Conservation (phyloP, 2,888 invertebrate genomes). For the Acanthosepion lycidas region DNA sequence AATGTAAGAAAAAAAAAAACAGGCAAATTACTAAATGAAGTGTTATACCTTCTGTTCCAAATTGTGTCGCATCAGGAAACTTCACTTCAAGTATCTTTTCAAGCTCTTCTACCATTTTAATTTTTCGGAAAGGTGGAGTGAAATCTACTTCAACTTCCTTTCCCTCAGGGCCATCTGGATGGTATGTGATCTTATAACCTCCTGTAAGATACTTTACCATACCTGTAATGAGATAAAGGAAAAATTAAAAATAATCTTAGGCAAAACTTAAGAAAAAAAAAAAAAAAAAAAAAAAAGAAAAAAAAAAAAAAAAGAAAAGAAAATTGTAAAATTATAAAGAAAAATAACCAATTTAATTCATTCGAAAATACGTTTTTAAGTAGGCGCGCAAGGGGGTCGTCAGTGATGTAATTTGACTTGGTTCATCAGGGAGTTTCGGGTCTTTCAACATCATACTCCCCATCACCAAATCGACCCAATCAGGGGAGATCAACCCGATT, state of each 20-base stretch:
- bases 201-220: conserved; percentile 96
- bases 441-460: no score
- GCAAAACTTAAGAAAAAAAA: neutral
- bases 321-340: no score
- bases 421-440: no score
- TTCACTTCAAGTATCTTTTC: conserved; percentile 82
- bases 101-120: conserved; percentile 92
- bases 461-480: no score
- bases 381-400: no score
- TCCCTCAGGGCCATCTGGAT: conserved; percentile 86
- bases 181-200: conserved; percentile 90
- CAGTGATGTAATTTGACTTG: no score
- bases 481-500: no score
- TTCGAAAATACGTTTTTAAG: no score
- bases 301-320: neutral
- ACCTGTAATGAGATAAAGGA: conserved; percentile 75
- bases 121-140: conserved; percentile 94
- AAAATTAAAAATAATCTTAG: neutral
- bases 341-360: no score
- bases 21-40: neutral
- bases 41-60: conserved; percentile 72
- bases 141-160: conserved; percentile 92
- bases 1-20: neutral
- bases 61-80: conserved; percentile 75
- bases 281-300: neutral